A percentile compares a stretch with the other conserved stretches of the same genome.
Conservation (phyloP, 1,140 invertebrate genomes). For the Parasteatoda tepidariorum region DNA sequence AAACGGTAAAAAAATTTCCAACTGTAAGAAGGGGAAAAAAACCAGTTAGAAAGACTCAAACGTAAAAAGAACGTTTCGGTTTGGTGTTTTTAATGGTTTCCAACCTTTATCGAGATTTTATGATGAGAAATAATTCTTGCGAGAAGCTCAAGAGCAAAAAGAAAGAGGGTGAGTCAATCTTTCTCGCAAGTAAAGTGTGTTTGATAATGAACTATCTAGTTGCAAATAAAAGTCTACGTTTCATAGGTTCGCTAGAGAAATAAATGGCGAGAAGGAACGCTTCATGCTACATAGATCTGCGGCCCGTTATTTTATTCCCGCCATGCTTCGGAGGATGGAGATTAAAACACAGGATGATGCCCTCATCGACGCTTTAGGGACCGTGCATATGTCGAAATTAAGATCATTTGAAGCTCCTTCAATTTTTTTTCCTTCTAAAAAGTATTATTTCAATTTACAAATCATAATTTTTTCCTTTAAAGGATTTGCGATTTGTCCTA, state of each 20-base stretch:
- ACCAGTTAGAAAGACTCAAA: too few species aligned
- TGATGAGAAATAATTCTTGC: slow-evolving; percentile 40
- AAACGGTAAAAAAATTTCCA: too few species aligned
- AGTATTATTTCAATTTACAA: too few species aligned
- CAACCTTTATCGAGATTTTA: slow-evolving; percentile 33
- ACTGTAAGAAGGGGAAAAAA: too few species aligned
- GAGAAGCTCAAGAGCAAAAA: slow-evolving; percentile 5
- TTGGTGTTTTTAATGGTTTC: slow-evolving; percentile 52
- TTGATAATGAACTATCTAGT: slow-evolving; percentile 61
- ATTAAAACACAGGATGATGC: slow-evolving; percentile 58
- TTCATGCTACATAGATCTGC: slow-evolving; percentile 60
- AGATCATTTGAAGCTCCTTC: too few species aligned
- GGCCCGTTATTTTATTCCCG: slow-evolving; percentile 50
- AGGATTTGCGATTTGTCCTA: too few species aligned
- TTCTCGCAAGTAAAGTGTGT: slow-evolving; percentile 58
- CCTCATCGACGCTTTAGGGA: slow-evolving; percentile 37
- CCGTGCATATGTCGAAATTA: background rate
- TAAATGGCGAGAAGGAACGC: slow-evolving; percentile 58
- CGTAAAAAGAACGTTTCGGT: background rate
- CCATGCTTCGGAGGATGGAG: slow-evolving; percentile 55
- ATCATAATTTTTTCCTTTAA: too few species aligned
- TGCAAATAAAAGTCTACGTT: slow-evolving; percentile 60
- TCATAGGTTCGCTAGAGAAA: slow-evolving; percentile 57
- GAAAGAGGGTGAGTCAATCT: slow-evolving; percentile 53
- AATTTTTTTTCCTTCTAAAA: too few species aligned